phyloP scores from a whole-genome alignment of 2,113 vertebrate genomes.

The Martes martes region DNA sequence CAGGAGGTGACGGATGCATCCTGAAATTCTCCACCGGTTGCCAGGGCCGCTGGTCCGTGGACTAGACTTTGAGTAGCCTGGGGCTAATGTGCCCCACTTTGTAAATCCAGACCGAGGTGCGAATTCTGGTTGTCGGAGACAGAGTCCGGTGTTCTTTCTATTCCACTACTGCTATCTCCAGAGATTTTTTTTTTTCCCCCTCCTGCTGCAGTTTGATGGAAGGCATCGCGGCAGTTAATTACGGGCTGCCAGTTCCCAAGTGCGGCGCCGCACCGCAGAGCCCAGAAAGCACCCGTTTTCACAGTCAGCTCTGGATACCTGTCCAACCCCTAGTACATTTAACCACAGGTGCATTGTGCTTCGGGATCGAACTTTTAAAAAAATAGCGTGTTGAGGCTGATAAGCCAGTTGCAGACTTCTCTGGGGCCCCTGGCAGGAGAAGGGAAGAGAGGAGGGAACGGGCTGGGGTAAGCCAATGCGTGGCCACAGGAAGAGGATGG shows the following conservation, averaged over 20 bases:
- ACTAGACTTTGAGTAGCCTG: neutral
- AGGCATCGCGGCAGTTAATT: slow-evolving; percentile 43
- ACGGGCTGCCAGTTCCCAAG: slow-evolving; percentile 54
- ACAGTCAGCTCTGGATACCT: slow-evolving; percentile 23
- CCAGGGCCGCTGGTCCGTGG: neutral
- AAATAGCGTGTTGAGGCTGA: slow-evolving; percentile 13
- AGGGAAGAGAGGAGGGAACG: neutral
- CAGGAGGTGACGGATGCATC: neutral
- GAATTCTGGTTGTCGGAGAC: neutral
- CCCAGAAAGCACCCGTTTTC: slow-evolving; percentile 56
- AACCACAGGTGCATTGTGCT: neutral
- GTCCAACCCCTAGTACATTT: slow-evolving; percentile 41
- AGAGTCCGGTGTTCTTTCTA: neutral
- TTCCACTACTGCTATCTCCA: slow-evolving; percentile 8
- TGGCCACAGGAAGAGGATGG: neutral
- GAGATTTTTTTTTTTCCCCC: neutral
- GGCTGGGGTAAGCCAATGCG: neutral
- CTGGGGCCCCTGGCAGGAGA: neutral
- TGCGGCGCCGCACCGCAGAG: neutral
- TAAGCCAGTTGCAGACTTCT: neutral
- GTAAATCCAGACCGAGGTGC: slow-evolving; percentile 21
- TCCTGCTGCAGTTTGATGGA: slow-evolving; percentile 31
- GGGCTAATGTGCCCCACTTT: neutral
- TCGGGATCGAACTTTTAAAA: slow-evolving; percentile 1
- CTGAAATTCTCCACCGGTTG: neutral